phyloP scores from a whole-genome alignment of 2,888 invertebrate species.

The Eupithecia vulgata region DNA sequence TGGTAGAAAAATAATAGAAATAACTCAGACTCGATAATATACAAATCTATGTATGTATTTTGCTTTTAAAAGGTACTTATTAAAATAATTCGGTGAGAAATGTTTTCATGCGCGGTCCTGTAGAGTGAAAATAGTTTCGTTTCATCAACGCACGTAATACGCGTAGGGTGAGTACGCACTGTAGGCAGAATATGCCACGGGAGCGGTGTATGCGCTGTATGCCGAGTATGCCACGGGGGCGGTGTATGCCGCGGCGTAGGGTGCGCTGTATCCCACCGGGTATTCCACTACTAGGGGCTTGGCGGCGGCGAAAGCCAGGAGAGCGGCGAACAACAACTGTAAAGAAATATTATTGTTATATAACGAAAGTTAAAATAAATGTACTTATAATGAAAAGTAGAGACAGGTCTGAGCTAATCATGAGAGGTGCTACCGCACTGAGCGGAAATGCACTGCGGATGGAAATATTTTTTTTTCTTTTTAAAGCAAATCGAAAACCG shows the following conservation, averaged over 20 bases:
- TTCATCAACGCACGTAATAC: conserved; percentile 67
- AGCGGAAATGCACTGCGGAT: too few species aligned
- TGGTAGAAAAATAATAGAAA: not conserved
- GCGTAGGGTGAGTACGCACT: conserved; percentile 66
- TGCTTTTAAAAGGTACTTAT: not conserved
- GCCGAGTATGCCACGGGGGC: conserved; percentile 75
- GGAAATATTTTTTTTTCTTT: too few species aligned
- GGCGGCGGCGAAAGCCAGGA: conserved; percentile 81
- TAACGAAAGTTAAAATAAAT: not conserved
- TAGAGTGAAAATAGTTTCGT: not conserved
- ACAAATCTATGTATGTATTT: not conserved
- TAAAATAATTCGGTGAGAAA: conserved; percentile 30
- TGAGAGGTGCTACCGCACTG: not conserved
- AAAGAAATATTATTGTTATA: conserved; percentile 20
- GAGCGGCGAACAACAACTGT: conserved; percentile 76
- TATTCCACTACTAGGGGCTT: conserved; percentile 74
- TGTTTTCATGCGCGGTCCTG: conserved; percentile 12
- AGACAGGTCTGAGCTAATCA: not conserved
- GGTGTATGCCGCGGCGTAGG: conserved; percentile 78
- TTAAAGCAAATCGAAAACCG: too few species aligned
- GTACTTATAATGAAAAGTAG: not conserved
- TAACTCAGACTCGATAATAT: not conserved
- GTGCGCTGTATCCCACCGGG: conserved; percentile 73
- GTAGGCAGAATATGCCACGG: conserved; percentile 65
- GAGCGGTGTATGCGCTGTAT: conserved; percentile 58